These are phyloP conservation scores for Eulithis prunata DNA, from an alignment of 2,888 invertebrate species.

Conservation along the genomic window DNA sequence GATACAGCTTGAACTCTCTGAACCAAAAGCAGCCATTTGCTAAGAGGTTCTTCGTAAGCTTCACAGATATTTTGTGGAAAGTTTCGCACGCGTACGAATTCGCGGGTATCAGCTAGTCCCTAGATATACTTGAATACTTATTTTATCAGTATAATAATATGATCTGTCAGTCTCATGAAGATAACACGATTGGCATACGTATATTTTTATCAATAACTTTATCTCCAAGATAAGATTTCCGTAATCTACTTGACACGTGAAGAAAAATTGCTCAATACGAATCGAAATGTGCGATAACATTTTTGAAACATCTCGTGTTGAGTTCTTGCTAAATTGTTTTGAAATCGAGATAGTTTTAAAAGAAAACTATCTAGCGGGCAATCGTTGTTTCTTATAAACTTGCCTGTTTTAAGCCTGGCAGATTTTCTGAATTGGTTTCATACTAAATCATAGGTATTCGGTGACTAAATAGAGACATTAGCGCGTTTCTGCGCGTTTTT, in stretches of 20 bases:
- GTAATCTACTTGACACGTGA: constrained; percentile 44
- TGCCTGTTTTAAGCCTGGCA: too few species aligned
- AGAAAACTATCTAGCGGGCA: too few species aligned
- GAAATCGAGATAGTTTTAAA: not conserved
- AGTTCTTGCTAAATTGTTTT: constrained; percentile 5
- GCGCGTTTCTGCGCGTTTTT: too few species aligned
- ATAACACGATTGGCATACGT: constrained; percentile 17
- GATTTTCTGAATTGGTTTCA: too few species aligned
- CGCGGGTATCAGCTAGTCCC: not conserved
- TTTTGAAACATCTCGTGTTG: constrained; percentile 17
- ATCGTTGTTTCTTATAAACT: too few species aligned
- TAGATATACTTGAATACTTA: constrained; percentile 1
- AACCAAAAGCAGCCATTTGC: too few species aligned
- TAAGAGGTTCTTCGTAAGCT: too few species aligned
- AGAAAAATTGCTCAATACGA: constrained; percentile 43
- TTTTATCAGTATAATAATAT: constrained; percentile 8
- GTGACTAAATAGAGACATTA: too few species aligned
- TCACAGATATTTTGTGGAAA: too few species aligned
- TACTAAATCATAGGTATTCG: too few species aligned
- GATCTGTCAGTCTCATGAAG: constrained; percentile 23
- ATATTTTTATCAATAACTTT: constrained; percentile 26
- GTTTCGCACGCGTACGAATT: too few species aligned
- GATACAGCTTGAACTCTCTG: too few species aligned
- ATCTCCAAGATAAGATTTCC: constrained; percentile 44
- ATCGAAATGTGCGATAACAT: constrained; percentile 18